phyloP scores from a whole-genome alignment of 2,888 invertebrate species.

The Rhingia rostrata region DNA sequence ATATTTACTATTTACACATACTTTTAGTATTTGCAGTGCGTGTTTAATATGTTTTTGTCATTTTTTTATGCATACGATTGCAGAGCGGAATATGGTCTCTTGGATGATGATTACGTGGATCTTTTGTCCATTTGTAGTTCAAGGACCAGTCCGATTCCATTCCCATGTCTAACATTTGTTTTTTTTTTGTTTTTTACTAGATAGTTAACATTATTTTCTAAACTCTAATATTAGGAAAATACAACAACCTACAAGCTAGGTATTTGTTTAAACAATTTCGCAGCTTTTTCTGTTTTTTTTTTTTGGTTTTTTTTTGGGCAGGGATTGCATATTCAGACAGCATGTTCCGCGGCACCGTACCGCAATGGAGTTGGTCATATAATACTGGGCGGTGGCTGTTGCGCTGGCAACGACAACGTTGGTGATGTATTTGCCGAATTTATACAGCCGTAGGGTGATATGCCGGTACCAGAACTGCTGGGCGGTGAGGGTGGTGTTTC shows the following conservation, averaged over 20 bases:
- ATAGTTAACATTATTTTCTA: conserved; percentile 54
- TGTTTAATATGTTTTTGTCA: not conserved
- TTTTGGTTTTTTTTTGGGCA: conserved; percentile 34
- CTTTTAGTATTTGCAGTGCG: conserved; percentile 37
- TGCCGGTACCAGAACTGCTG: conserved; percentile 80
- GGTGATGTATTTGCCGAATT: conserved; percentile 82
- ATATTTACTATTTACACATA: conserved; percentile 51
- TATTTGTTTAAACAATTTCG: conserved; percentile 4
- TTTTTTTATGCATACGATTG: conserved; percentile 8
- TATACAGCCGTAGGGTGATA: conserved; percentile 81
- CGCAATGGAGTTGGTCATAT: conserved; percentile 84
- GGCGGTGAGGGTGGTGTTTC: conserved; percentile 83
- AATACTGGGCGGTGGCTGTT: conserved; percentile 80
- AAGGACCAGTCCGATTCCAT: not conserved
- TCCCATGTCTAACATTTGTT: not conserved
- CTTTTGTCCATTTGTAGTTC: not conserved
- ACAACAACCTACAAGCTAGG: conserved; percentile 59
- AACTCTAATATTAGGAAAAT: conserved; percentile 58
- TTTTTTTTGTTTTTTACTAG: conserved; percentile 4
- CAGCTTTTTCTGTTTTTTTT: conserved; percentile 28
- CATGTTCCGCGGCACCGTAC: conserved; percentile 82
- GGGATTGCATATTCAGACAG: conserved; percentile 77
- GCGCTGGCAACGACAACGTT: conserved; percentile 76
- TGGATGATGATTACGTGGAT: not conserved
- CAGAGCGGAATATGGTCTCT: not conserved